Percentiles rank a stretch among this genome's conserved stretches.
These are phyloP conservation scores for Pica pica DNA, from an alignment of 2,113 vertebrate genomes.

Conservation along the genomic window DNA sequence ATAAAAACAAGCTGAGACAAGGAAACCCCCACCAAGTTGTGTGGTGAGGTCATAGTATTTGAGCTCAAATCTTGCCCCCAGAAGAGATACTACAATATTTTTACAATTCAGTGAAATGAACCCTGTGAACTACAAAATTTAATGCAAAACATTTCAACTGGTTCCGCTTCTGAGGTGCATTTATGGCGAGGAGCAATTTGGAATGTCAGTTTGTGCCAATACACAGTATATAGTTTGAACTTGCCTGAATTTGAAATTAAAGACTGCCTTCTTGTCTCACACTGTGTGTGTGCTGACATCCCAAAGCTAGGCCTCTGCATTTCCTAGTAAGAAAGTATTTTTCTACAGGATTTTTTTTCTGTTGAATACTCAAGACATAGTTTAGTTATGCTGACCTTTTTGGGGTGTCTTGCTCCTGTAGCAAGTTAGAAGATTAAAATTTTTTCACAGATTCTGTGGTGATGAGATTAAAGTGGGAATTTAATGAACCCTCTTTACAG, in stretches of 20 bases:
- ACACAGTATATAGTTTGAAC: neutral
- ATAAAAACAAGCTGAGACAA: neutral
- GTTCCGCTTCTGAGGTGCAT: neutral
- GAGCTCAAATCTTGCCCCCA: neutral
- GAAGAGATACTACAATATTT: neutral
- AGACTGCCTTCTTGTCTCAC: neutral
- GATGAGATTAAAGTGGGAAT: neutral
- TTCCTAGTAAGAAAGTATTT: neutral
- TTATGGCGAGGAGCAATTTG: neutral
- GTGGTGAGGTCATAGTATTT: neutral
- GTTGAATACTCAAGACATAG: neutral
- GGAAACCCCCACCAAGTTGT: neutral
- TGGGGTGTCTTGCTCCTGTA: neutral
- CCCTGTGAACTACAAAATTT: neutral
- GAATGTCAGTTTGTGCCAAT: neutral
- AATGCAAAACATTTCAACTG: neutral
- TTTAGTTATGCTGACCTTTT: neutral
- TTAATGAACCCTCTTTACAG: neutral
- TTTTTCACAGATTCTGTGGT: neutral
- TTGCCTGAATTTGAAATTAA: neutral
- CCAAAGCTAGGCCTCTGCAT: neutral
- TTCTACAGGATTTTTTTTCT: neutral
- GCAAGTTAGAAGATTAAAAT: neutral
- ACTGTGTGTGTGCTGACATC: neutral
- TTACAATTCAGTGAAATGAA: neutral